Conservation (phyloP, 2,797 vertebrate genomes). For the Sebastes nivosus region DNA sequence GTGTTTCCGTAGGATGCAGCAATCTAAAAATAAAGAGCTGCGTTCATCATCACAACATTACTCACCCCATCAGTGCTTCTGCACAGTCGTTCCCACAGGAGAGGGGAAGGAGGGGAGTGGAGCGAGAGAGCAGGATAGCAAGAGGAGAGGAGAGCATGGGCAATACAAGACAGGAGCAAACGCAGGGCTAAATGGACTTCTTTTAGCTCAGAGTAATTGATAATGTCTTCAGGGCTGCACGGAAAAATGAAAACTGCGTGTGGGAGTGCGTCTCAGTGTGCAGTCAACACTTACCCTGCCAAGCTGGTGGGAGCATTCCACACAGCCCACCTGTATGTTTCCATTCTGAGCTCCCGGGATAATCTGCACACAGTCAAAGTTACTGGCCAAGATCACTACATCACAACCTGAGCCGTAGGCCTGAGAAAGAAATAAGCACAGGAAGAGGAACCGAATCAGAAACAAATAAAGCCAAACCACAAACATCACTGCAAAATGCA, state of each 20-base stretch:
- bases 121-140: slow-evolving; percentile 6
- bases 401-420: slow-evolving; percentile 98
- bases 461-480: neutral
- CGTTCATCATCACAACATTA: slow-evolving; percentile 69
- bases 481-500: neutral
- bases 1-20: slow-evolving; percentile 98
- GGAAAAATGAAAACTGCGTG: slow-evolving; percentile 16
- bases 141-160: slow-evolving; percentile 5
- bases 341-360: slow-evolving; percentile 99
- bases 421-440: slow-evolving; percentile 71
- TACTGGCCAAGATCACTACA: slow-evolving; percentile 95
- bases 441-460: neutral
- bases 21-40: slow-evolving; percentile 86
- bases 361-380: slow-evolving; percentile 99
- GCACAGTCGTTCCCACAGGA: slow-evolving; percentile 59
- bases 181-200: slow-evolving; percentile 19
- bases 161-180: slow-evolving; percentile 13
- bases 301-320: slow-evolving; percentile 96
- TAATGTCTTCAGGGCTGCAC: slow-evolving; percentile 19
- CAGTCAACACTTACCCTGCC: slow-evolving; percentile 90
- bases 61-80: slow-evolving; percentile 67
- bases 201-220: slow-evolving; percentile 6
- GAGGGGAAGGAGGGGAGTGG: slow-evolving; percentile 14
- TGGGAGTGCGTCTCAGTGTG: slow-evolving; percentile 29
- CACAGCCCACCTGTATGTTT: slow-evolving; percentile 99